Evolutionary conservation across 2,113 vertebrate species (phyloP).

Genomic region (Forbesichthys papilliferus): DNA sequence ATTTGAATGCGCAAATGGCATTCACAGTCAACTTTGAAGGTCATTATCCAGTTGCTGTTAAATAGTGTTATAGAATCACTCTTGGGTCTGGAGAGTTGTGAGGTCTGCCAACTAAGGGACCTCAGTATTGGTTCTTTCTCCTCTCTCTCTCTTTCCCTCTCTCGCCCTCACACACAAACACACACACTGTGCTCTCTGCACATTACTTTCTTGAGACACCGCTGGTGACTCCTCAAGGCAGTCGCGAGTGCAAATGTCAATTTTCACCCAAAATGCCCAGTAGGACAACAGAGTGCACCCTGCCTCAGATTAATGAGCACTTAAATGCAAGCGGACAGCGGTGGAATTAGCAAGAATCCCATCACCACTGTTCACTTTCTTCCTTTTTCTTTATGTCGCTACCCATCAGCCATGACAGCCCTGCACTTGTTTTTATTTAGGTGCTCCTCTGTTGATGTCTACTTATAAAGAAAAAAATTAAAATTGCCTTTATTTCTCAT

Average conservation of each 20-base stretch:
- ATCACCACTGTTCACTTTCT: constrained; percentile 31
- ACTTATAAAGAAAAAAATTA: constrained; percentile 64
- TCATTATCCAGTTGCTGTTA: constrained; percentile 43
- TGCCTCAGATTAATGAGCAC: constrained; percentile 76
- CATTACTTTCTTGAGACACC: constrained; percentile 50
- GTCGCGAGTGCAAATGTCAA: constrained; percentile 60
- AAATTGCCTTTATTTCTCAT: constrained; percentile 36
- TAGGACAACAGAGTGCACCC: constrained; percentile 71
- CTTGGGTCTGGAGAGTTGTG: constrained; percentile 36
- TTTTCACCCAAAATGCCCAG: constrained; percentile 69
- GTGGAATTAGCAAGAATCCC: constrained; percentile 76
- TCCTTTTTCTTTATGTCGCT: constrained; percentile 32
- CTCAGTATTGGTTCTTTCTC: constrained; percentile 56
- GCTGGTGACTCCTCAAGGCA: constrained; percentile 63
- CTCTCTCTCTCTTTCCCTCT: constrained; percentile 10
- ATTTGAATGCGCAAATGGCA: constrained; percentile 30
- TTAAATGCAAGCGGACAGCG: constrained; percentile 79
- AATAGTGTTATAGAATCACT: constrained; percentile 55
- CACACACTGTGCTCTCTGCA: constrained; percentile 15
- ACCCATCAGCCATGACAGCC: constrained; percentile 7
- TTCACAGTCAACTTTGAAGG: constrained; percentile 58
- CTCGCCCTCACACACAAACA: background rate
- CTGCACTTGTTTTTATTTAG: constrained; percentile 50
- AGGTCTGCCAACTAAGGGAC: constrained; percentile 26
- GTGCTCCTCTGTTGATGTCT: constrained; percentile 53